These are phyloP conservation scores for Pangasius larnaudii DNA, from an alignment of 2,797 vertebrate genomes.

Conservation along the genomic window DNA sequence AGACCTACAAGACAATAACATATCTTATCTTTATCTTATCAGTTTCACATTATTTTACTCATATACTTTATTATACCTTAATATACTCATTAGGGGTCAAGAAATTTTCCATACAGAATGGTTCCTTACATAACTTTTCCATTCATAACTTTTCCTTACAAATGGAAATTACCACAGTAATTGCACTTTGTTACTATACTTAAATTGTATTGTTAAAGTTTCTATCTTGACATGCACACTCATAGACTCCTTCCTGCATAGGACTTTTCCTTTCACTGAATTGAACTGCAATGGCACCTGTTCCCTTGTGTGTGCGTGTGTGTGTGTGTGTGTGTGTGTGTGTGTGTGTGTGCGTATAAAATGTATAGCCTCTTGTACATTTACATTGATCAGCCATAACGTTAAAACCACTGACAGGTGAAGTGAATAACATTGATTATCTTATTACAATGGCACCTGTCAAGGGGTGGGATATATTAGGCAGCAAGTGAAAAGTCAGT, in stretches of 20 bases:
- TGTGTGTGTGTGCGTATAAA: not conserved
- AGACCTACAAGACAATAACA: not conserved
- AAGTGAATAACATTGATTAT: no score
- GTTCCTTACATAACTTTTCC: not conserved
- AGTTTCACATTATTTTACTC: not conserved
- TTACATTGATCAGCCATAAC: no score
- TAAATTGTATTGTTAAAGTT: not conserved
- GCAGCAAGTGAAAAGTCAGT: no score
- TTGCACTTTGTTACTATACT: not conserved
- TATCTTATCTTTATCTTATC: not conserved
- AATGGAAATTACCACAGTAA: not conserved
- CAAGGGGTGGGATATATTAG: no score
- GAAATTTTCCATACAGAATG: not conserved
- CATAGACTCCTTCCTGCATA: not conserved
- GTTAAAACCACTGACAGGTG: no score
- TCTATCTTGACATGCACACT: not conserved
- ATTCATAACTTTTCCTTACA: not conserved
- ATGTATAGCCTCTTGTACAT: no score
- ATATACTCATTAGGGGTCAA: not conserved
- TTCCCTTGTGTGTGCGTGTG: not conserved
- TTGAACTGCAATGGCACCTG: not conserved
- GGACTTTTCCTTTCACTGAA: constrained; percentile 1
- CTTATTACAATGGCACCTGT: no score
- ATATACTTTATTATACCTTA: not conserved
- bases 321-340: not conserved